Percentiles rank a stretch among this genome's conserved stretches.
Evolutionary conservation across 2,113 vertebrate genomes (phyloP).

Genomic region (Nestor notabilis): DNA sequence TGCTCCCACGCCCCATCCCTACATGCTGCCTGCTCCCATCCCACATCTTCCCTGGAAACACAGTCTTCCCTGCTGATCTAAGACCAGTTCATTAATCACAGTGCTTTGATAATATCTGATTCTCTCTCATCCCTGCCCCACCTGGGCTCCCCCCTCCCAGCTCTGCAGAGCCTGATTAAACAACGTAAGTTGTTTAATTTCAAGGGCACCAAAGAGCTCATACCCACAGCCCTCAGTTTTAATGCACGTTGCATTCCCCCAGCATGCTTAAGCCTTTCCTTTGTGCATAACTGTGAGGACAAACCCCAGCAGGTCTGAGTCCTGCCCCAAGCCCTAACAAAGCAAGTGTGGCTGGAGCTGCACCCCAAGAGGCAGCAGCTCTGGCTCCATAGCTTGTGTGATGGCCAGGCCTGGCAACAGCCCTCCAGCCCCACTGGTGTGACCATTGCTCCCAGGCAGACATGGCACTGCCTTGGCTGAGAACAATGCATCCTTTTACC

Average conservation of each 20-base stretch:
- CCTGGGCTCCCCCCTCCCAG: background rate
- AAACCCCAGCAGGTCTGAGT: background rate
- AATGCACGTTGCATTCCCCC: fast-evolving
- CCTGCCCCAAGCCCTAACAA: background rate
- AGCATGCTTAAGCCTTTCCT: background rate
- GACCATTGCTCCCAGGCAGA: background rate
- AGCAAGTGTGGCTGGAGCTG: background rate
- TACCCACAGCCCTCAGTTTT: background rate
- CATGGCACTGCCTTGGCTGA: background rate
- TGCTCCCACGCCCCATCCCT: fast-evolving
- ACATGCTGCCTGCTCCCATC: background rate
- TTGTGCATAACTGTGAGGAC: background rate
- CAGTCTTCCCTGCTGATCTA: background rate
- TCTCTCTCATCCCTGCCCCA: fast-evolving
- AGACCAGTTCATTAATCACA: background rate
- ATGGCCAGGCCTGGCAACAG: background rate
- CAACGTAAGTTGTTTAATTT: background rate
- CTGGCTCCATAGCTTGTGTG: fast-evolving
- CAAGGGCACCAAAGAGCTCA: background rate
- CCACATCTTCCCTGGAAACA: fast-evolving
- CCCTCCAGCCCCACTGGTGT: fast-evolving
- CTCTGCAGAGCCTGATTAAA: background rate
- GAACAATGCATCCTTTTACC: constrained; percentile 15
- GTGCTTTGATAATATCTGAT: background rate
- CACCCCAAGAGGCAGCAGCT: background rate